Evolutionary conservation across 2,888 invertebrate genomes (phyloP).

Genomic region (Oscheius sp.): DNA sequence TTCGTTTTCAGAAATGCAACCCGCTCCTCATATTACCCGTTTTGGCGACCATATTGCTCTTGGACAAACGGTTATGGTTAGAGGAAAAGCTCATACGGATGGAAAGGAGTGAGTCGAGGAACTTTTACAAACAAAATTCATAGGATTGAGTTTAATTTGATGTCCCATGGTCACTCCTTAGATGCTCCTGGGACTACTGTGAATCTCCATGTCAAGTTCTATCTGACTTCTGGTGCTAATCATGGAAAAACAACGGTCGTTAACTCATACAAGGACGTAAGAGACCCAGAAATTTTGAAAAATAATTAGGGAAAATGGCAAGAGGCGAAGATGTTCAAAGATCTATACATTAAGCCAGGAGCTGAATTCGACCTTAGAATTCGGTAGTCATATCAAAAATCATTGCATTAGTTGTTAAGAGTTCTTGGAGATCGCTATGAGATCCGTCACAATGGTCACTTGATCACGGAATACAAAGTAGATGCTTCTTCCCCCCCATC

Average conservation of each 20-base stretch:
- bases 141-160: conserved; percentile 52
- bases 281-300: not conserved
- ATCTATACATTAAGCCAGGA: conserved; percentile 57
- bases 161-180: conserved; percentile 51
- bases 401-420: conserved; percentile 22
- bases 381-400: conserved; percentile 39
- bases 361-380: conserved; percentile 66
- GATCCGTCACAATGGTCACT: conserved; percentile 61
- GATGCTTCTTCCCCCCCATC: conserved; percentile 52
- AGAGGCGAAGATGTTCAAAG: conserved; percentile 67
- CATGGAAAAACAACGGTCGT: not conserved
- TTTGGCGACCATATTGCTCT: conserved; percentile 53
- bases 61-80: conserved; percentile 61
- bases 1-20: too few relatives aligned
- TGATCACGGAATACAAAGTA: conserved; percentile 62
- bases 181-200: conserved; percentile 45
- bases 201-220: conserved; percentile 62
- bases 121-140: conserved; percentile 3
- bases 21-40: conserved; percentile 60
- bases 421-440: conserved; percentile 64
- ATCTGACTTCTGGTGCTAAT: conserved; percentile 62
- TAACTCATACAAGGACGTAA: too few relatives aligned
- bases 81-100: conserved; percentile 53
- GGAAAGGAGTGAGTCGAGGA: conserved; percentile 44
- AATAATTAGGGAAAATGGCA: conserved; percentile 52